These are phyloP conservation scores for Campylomormyrus numenius DNA, from an alignment of 2,113 vertebrate species.

Conservation along the genomic window DNA sequence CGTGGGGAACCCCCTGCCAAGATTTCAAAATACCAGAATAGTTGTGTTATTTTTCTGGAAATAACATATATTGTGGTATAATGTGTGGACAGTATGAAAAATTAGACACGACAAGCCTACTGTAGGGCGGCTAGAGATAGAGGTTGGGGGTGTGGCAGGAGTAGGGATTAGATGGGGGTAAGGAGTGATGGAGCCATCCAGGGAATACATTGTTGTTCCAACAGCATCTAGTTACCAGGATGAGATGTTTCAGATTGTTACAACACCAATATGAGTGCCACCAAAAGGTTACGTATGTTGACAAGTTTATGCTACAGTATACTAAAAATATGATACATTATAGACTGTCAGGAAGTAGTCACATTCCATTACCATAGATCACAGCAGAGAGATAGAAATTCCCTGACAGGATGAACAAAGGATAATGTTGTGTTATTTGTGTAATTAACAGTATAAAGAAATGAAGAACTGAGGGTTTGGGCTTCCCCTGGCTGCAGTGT, in stretches of 20 bases:
- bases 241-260: background rate
- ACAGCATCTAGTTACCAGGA: background rate
- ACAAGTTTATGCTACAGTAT: background rate
- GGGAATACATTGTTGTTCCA: background rate
- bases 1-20: background rate
- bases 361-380: background rate
- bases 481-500: background rate
- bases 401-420: background rate
- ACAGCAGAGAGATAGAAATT: background rate
- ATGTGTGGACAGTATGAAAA: background rate
- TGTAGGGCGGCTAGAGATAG: background rate
- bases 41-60: background rate
- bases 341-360: background rate
- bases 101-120: background rate
- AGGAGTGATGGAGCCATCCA: background rate
- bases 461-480: background rate
- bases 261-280: background rate
- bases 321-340: background rate
- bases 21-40: background rate
- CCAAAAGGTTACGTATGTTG: background rate
- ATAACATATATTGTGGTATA: background rate
- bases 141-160: background rate
- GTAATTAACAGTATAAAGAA: background rate
- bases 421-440: background rate
- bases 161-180: background rate